Evolutionary conservation across 92 coral and sea anemone genomes (phyloP), one percentile per base, ranked within the genome.

Genomic region (Pocillopora meandrina): DNA sequence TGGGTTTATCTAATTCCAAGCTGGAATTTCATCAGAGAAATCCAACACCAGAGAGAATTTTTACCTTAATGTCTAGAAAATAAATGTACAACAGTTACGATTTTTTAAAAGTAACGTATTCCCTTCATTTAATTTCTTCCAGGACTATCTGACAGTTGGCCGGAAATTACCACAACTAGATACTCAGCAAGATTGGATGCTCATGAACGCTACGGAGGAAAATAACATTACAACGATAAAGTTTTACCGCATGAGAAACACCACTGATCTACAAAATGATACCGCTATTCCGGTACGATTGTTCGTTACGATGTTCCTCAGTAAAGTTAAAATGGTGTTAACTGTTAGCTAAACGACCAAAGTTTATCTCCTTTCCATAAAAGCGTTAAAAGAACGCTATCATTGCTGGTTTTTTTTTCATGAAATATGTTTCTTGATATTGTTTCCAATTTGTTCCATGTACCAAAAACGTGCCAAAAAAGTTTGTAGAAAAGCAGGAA

Each of bases 211-310:
- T 3, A 60, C 10, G 17, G 80, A 76, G n/a, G 66, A 76, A 16
- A 59, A 33, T 47, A 31, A 33, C 3, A 18, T 59, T 2, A 76
- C 80, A 1, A 58, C 65, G 13, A 26, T 75, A 12, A 75, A 57
- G 65, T 75, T 75, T 31, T 56, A 9, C 42, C 79, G 79, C 47
- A 75, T 15, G 66, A 19, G 79, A 31, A 75, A 75, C 79, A 75
- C 79, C 47, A 75, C 69, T 0, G 80, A 76, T 34, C 31, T 10
- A 60, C 33, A 59, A 59, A 63, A 76, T 61, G 70, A 70, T 14
- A 70, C 65, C 3, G 69, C 69, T 35, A 60, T 76, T 60, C 26
- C 47, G 80, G 80, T 76, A 76, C 59, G 23, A 2, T 14, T 33
- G 18, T 70, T 34, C 21, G 8, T 16, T 2, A 33, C 36, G 18